phyloP scores from a whole-genome alignment of 2,888 invertebrate species.

The Eupithecia vulgata region DNA sequence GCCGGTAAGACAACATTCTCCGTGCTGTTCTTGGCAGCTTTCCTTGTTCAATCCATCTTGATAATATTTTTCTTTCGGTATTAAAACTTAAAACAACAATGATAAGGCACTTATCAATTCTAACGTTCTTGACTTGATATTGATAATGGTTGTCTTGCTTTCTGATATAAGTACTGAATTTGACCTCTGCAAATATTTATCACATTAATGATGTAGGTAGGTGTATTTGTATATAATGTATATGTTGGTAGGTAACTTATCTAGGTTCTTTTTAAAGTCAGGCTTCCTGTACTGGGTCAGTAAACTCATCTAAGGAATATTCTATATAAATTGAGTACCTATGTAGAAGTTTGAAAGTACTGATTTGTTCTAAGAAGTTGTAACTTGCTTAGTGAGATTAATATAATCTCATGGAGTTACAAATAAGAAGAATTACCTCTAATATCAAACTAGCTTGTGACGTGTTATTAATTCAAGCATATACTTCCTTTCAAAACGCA shows the following conservation, averaged over 20 bases:
- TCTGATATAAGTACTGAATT: background rate
- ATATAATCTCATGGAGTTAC: background rate
- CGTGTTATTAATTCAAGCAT: too few relatives aligned
- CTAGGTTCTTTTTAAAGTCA: background rate
- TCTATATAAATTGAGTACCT: background rate
- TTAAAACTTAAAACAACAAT: background rate
- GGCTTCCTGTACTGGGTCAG: background rate
- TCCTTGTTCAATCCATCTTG: conserved; percentile 22
- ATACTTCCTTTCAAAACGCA: too few relatives aligned
- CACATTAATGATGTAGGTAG: background rate
- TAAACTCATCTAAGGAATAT: background rate
- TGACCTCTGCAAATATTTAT: conserved; percentile 4
- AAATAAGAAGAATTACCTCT: too few relatives aligned
- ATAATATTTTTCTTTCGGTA: background rate
- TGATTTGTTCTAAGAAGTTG: background rate
- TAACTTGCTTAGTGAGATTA: background rate
- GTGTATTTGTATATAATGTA: background rate
- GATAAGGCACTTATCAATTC: background rate
- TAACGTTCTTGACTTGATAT: conserved; percentile 3
- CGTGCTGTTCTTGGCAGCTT: conserved; percentile 8
- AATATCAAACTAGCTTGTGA: too few relatives aligned
- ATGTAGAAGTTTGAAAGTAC: background rate
- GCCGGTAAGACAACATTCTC: conserved; percentile 52
- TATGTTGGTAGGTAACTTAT: background rate
- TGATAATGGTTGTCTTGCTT: background rate